Percentiles rank a stretch among this genome's conserved stretches.
Evolutionary conservation across 37 sponge, comb jelly and placozoan genomes (phyloP).

Genomic region (Petrosia ficiformis): DNA sequence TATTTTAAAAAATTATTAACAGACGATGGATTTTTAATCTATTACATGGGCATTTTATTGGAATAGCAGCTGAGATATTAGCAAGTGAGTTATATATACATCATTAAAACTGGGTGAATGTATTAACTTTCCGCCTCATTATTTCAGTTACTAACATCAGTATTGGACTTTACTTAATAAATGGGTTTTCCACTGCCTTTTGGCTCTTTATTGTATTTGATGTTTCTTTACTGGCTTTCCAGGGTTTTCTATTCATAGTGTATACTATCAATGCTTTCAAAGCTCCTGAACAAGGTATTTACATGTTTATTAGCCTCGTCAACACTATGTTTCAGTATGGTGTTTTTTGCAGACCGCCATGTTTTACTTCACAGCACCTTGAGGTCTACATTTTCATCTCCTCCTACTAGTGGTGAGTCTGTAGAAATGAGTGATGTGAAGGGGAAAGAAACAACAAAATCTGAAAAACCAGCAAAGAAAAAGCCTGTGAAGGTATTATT

Average conservation of each 20-base stretch:
- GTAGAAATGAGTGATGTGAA: too few relatives aligned
- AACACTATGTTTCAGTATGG: too few relatives aligned
- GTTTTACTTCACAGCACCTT: neutral
- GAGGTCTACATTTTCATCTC: too few relatives aligned
- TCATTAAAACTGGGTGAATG: neutral
- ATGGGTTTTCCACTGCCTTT: slow-evolving; percentile 2
- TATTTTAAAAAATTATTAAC: too few relatives aligned
- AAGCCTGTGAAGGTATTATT: neutral
- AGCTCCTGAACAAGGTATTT: slow-evolving; percentile 6
- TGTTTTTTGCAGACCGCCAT: neutral
- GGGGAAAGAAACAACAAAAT: too few relatives aligned
- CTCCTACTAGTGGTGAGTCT: too few relatives aligned
- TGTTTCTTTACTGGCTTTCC: slow-evolving; percentile 10
- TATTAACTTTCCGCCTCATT: neutral
- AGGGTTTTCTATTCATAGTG: neutral
- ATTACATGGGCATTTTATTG: slow-evolving; percentile 50
- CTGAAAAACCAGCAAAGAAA: neutral
- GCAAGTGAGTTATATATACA: slow-evolving; percentile 55
- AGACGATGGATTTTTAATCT: slow-evolving; percentile 76
- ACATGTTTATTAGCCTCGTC: too few relatives aligned
- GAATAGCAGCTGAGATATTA: slow-evolving; percentile 18
- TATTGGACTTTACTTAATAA: slow-evolving; percentile 15
- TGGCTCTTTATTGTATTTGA: slow-evolving; percentile 21
- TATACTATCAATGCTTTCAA: slow-evolving; percentile 1
- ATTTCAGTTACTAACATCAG: slow-evolving; percentile 26